These are phyloP conservation scores for Meriones psammophilus DNA, from an alignment of 2,797 vertebrate species.

Conservation along the genomic window DNA sequence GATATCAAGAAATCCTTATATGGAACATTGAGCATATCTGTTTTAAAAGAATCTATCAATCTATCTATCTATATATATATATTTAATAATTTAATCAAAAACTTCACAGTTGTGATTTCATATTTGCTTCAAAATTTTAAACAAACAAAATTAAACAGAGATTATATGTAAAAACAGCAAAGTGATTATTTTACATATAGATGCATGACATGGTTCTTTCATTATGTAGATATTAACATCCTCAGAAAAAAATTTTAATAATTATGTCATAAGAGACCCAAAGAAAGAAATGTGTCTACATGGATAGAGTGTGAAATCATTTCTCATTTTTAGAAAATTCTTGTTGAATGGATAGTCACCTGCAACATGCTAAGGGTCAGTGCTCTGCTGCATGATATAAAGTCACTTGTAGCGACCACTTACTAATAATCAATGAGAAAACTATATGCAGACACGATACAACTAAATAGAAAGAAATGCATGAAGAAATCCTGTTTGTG, in stretches of 20 bases:
- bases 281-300: conserved; percentile 22
- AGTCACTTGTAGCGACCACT: conserved; percentile 7
- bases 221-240: not conserved
- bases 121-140: conserved; percentile 26
- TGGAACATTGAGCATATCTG: not conserved
- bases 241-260: not conserved
- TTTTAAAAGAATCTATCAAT: not conserved
- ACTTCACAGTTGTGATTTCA: not conserved
- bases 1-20: not conserved
- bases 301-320: not conserved
- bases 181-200: not conserved
- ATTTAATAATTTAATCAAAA: not conserved
- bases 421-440: conserved; percentile 65
- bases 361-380: conserved; percentile 67
- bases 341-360: conserved; percentile 52
- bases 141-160: not conserved
- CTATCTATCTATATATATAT: too few species aligned
- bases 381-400: not conserved
- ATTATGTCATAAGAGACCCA: not conserved
- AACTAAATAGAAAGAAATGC: conserved; percentile 42
- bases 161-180: not conserved
- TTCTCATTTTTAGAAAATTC: conserved; percentile 36
- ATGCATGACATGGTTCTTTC: not conserved
- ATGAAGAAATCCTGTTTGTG: not conserved
- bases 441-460: conserved; percentile 6